These are phyloP conservation scores for Polyploca ridens DNA, from an alignment of 2,888 invertebrate species.

Conservation along the genomic window DNA sequence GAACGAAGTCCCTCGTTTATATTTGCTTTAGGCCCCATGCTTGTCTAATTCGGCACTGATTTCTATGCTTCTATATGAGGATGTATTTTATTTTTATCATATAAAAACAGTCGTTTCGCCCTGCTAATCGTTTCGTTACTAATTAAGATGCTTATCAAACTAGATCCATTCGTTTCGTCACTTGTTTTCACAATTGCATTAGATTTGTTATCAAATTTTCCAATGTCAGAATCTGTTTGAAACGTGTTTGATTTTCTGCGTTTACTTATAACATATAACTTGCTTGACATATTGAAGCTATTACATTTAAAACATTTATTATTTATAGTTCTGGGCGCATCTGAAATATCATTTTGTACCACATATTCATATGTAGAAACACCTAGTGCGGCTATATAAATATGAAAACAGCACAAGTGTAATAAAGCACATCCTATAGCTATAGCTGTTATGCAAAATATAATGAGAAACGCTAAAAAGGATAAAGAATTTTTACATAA, in stretches of 20 bases:
- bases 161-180: conserved; percentile 48
- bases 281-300: conserved; percentile 44
- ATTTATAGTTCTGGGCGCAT: conserved; percentile 40
- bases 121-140: conserved; percentile 61
- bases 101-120: conserved; percentile 63
- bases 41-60: conserved; percentile 8
- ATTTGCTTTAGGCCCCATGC: conserved; percentile 20
- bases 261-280: conserved; percentile 37
- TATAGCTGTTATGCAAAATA: conserved; percentile 89
- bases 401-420: conserved; percentile 94
- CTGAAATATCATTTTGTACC: conserved; percentile 55
- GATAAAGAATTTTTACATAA: conserved; percentile 66
- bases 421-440: conserved; percentile 90
- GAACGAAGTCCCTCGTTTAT: too few species aligned
- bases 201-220: conserved; percentile 26
- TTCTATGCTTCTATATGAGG: conserved; percentile 49
- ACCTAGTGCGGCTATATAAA: conserved; percentile 93
- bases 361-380: conserved; percentile 97
- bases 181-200: conserved; percentile 12
- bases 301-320: conserved; percentile 43
- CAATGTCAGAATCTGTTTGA: conserved; percentile 27
- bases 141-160: conserved; percentile 64
- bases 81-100: conserved; percentile 73
- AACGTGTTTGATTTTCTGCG: conserved; percentile 27
- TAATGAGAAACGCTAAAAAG: conserved; percentile 72